Percentiles rank a stretch among this genome's conserved stretches.
These are phyloP conservation scores for Andrena cerasifolii DNA, from an alignment of 1,140 invertebrate genomes.

Conservation along the genomic window DNA sequence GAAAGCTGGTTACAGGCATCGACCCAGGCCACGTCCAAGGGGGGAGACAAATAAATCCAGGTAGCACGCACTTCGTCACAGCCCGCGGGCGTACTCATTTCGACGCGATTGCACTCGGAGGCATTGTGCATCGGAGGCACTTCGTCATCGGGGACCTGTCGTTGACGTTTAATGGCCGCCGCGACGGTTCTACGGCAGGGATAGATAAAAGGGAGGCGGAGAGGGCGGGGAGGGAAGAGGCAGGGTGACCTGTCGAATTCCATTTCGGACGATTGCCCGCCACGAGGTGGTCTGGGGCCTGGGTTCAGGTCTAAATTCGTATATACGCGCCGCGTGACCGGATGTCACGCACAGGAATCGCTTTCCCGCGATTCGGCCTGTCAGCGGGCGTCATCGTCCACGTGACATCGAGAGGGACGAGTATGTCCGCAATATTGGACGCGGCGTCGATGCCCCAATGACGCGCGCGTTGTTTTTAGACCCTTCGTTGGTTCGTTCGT, in stretches of 20 bases:
- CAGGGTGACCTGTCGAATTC: conserved; percentile 60
- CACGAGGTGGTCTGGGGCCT: conserved; percentile 21
- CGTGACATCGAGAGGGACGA: conserved; percentile 51
- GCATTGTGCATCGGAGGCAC: conserved; percentile 62
- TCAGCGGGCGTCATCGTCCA: conserved; percentile 60
- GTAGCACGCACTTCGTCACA: conserved; percentile 58
- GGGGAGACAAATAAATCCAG: conserved; percentile 42
- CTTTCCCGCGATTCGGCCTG: conserved; percentile 53
- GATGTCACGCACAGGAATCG: conserved; percentile 66
- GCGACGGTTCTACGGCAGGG: conserved; percentile 37
- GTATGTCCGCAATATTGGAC: conserved; percentile 28
- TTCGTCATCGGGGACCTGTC: conserved; percentile 62
- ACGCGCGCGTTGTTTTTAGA: conserved; percentile 40
- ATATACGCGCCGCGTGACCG: conserved; percentile 57
- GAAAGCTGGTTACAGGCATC: neutral
- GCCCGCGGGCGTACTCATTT: conserved; percentile 51
- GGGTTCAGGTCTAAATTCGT: conserved; percentile 43
- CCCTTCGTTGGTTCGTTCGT: neutral
- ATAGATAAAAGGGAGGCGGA: conserved; percentile 55
- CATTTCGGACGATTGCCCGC: conserved; percentile 50
- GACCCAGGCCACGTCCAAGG: neutral
- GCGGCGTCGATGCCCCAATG: neutral
- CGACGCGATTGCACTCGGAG: conserved; percentile 62
- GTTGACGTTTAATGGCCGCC: conserved; percentile 64
- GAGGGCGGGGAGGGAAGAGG: conserved; percentile 18